These are phyloP conservation scores for Loripinus fragilis DNA, from an alignment of 2,888 invertebrate species.

Conservation along the genomic window DNA sequence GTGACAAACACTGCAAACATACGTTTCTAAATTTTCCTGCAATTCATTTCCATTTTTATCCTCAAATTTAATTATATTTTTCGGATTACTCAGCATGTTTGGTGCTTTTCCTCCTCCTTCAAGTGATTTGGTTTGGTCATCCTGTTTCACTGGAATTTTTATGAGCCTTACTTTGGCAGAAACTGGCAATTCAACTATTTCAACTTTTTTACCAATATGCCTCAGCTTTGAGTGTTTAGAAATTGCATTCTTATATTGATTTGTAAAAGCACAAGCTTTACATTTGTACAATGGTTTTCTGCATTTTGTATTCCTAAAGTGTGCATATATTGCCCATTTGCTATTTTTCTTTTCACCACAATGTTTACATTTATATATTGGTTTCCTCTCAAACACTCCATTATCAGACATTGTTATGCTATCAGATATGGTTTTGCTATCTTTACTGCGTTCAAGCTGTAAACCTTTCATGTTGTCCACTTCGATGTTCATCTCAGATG, in stretches of 20 bases:
- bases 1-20: conserved; percentile 42
- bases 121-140: neutral
- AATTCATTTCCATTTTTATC: too few species aligned
- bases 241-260: conserved; percentile 41
- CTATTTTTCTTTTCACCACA: conserved; percentile 58
- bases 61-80: too few species aligned
- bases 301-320: conserved; percentile 56
- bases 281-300: conserved; percentile 55
- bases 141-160: conserved; percentile 47
- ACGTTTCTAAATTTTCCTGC: neutral
- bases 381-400: conserved; percentile 32
- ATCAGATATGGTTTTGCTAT: neutral
- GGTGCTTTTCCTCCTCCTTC: neutral
- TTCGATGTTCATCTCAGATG: neutral
- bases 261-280: conserved; percentile 47
- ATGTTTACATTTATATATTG: conserved; percentile 59
- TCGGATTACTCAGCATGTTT: too few species aligned
- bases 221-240: conserved; percentile 38
- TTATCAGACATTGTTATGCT: conserved; percentile 18
- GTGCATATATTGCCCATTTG: conserved; percentile 53
- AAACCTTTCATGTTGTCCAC: neutral
- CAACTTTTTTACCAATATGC: conserved; percentile 42
- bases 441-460: neutral
- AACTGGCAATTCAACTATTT: conserved; percentile 29
- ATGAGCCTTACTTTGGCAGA: conserved; percentile 33